phyloP scores from a whole-genome alignment of 2,113 vertebrate genomes.

The Micromys minutus region DNA sequence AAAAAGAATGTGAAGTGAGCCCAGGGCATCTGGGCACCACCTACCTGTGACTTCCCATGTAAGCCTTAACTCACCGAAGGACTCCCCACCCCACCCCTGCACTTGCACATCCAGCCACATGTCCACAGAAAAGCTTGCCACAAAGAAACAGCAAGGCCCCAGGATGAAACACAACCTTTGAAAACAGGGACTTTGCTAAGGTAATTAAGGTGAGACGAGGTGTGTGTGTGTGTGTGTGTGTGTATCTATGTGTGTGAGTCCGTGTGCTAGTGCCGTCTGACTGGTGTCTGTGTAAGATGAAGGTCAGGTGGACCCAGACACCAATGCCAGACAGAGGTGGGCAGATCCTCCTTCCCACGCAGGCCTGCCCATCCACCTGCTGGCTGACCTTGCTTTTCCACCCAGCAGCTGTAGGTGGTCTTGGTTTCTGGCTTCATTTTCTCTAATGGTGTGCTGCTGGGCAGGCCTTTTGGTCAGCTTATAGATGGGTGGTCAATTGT shows the following conservation, averaged over 20 bases:
- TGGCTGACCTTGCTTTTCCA: no score
- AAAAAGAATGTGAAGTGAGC: not conserved
- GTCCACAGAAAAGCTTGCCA: not conserved
- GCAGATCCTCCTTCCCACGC: not conserved
- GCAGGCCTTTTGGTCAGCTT: no score
- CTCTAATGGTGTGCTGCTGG: no score
- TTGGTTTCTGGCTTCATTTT: not conserved
- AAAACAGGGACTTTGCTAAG: not conserved
- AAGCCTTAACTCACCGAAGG: not conserved
- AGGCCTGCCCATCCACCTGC: no score
- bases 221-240: no score
- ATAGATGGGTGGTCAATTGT: no score
- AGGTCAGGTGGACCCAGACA: not conserved
- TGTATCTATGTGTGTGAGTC: no score
- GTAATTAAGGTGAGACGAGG: not conserved
- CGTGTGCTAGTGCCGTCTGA: not conserved
- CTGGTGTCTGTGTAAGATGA: not conserved
- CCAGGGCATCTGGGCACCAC: not conserved
- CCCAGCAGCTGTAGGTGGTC: not conserved
- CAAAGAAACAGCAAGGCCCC: not conserved
- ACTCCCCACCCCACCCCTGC: not conserved
- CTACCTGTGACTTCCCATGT: fast-evolving
- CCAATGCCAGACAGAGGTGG: not conserved
- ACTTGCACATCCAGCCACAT: not conserved
- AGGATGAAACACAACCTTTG: not conserved